Percentiles rank a stretch among this genome's conserved stretches.
Conservation (phyloP, 2,113 vertebrate species). For the Galbula dea region DNA sequence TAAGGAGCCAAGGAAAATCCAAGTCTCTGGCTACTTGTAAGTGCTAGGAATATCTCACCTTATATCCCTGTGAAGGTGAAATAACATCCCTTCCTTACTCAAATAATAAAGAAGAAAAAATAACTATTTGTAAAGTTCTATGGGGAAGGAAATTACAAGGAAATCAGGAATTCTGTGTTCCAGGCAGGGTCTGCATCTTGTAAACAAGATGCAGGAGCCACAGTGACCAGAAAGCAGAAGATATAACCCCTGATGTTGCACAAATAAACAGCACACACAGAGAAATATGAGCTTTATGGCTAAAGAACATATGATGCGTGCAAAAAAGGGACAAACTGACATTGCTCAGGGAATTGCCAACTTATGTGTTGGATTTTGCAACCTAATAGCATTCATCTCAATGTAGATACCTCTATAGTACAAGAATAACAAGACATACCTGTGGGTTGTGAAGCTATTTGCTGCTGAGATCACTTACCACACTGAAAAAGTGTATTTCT, state of each 20-base stretch:
- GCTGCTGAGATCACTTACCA: conserved; percentile 52
- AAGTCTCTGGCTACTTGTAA: not conserved
- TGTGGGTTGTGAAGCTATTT: not conserved
- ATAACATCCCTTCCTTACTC: not conserved
- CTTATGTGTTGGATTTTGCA: not conserved
- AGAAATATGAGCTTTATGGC: not conserved
- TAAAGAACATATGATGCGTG: not conserved
- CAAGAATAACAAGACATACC: not conserved
- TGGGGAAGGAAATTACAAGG: not conserved
- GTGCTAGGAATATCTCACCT: not conserved
- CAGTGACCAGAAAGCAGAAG: not conserved
- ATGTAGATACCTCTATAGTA: not conserved
- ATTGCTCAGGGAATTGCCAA: not conserved
- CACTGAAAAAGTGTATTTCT: conserved; percentile 72
- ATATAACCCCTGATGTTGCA: not conserved
- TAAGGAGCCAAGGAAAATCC: not conserved
- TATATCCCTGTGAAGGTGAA: not conserved
- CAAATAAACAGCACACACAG: not conserved
- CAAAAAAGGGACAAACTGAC: not conserved
- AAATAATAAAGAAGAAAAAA: not conserved
- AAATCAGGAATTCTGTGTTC: not conserved
- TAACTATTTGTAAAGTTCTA: not conserved
- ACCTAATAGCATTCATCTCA: not conserved
- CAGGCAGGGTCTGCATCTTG: not conserved
- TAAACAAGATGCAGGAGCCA: not conserved